Conservation (phyloP, 2,797 vertebrate species). For the Leptodactylus fallax region DNA sequence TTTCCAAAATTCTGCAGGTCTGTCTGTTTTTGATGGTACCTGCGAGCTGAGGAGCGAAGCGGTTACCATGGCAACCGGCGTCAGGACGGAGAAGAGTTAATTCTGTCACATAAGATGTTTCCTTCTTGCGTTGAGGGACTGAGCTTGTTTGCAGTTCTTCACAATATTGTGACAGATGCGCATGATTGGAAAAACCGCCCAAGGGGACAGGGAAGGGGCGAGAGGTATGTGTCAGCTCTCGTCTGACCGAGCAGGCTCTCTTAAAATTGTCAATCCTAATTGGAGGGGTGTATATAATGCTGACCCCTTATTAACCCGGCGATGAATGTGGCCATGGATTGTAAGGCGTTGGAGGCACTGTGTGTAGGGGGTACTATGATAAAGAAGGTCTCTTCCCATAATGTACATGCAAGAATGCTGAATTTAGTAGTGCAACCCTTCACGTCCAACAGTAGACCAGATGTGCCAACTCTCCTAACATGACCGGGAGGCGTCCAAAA, state of each 20-base stretch:
- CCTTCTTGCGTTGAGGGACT: background rate
- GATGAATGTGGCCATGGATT: no score
- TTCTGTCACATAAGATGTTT: slow-evolving; percentile 35
- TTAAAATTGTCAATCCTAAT: background rate
- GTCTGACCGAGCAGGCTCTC: background rate
- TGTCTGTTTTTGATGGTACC: background rate
- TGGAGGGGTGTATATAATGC: no score
- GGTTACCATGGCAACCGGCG: slow-evolving; percentile 34
- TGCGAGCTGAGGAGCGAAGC: background rate
- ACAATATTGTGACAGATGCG: slow-evolving; percentile 38
- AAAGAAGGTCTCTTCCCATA: no score
- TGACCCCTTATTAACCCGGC: no score
- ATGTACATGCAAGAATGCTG: no score
- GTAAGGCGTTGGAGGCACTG: no score
- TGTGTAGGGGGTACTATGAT: no score
- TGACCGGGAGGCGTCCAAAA: no score
- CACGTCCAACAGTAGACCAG: no score
- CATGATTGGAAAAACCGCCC: background rate
- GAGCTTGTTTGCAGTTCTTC: slow-evolving; percentile 29
- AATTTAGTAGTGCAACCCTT: no score
- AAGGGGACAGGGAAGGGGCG: background rate
- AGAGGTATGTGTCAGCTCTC: background rate
- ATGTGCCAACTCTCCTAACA: no score
- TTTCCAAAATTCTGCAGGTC: slow-evolving; percentile 34
- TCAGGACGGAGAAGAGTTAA: slow-evolving; percentile 28